Evolutionary conservation across 2,888 invertebrate species (phyloP), one percentile per base, ranked within the genome.

Genomic region (Ceraclea dissimilis): DNA sequence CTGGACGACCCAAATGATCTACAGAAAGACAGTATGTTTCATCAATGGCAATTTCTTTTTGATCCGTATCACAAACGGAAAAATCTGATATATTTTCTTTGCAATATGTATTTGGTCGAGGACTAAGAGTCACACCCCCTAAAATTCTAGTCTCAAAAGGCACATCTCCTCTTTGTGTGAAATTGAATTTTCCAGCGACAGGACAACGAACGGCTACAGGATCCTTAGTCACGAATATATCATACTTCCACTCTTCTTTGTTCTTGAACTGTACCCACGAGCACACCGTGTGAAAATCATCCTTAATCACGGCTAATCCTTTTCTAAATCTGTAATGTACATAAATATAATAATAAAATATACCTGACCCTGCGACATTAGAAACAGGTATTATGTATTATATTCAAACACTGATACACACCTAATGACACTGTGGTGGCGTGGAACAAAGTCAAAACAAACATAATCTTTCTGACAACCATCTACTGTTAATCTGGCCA

Each of bases 381-480:
- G 6, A 16, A 44, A 44, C n/a, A n/a, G n/a, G 33, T 33, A 33
- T 11, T 11, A 33, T 33, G 11, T 11, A 33, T 33, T 8, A 33
- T 33, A 11, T 33, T 11, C 8, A 44, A 17, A n/a, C 8, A 8
- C 16, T 44, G 5, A 43, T 13, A 13, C 16, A 17, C 52, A 76
- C 77, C 77, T 79, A 64, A 98, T 94, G 57, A 98, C 80, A 70
- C 96, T 97, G 70, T 96, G 96, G 76, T 97, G 96, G 56, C 93
- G 85, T 0, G 94, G 93, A 51, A 96, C 86, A 70, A 98, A 94
- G 69, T 98, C 95, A 66, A 96, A 96, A 68, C 98, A 98, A 6
- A 96, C 86, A 69, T 91, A 97, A 81, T 98, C 97, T 67, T 95
- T 95, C 74, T 98, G 97, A 71, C 96, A 83, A 56, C 95, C 96